Evolutionary conservation across 1,140 invertebrate species (phyloP).

Genomic region (Drosophila kepulauana): DNA sequence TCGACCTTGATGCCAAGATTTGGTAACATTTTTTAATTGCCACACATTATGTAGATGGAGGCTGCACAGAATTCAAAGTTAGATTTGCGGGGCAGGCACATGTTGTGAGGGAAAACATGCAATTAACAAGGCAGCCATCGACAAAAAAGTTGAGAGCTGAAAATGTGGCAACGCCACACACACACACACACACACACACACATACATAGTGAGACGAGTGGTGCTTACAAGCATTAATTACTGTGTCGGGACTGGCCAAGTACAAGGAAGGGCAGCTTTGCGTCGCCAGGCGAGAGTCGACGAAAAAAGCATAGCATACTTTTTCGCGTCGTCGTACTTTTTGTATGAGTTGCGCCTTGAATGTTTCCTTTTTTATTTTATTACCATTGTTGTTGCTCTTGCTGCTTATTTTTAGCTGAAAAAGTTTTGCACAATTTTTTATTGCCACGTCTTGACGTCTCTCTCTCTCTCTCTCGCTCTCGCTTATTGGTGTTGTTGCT

Average conservation of each 20-base stretch:
- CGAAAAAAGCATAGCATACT: constrained; percentile 62
- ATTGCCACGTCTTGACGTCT: constrained; percentile 8
- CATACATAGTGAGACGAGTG: constrained; percentile 32
- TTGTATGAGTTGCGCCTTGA: constrained; percentile 26
- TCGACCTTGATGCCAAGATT: constrained; percentile 43
- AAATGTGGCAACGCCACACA: constrained; percentile 52
- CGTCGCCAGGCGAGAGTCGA: not conserved
- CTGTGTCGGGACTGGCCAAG: constrained; percentile 67
- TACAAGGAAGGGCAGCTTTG: constrained; percentile 32
- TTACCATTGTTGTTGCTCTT: constrained; percentile 26
- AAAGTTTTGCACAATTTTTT: constrained; percentile 48
- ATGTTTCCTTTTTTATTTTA: constrained; percentile 27
- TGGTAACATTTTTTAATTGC: constrained; percentile 66
- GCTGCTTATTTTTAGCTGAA: constrained; percentile 24
- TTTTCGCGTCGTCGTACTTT: constrained; percentile 48
- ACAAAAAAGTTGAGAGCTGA: constrained; percentile 38
- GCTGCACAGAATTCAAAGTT: constrained; percentile 33
- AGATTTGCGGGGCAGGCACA: constrained; percentile 57
- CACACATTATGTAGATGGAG: not conserved
- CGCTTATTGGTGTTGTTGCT: not conserved
- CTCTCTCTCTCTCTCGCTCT: not conserved
- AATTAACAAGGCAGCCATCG: constrained; percentile 64
- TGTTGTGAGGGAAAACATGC: constrained; percentile 55
- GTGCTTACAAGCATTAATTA: constrained; percentile 78
- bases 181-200: constrained; percentile 27